Conservation (phyloP, 1,140 invertebrate species). For the Capitella teleta region DNA sequence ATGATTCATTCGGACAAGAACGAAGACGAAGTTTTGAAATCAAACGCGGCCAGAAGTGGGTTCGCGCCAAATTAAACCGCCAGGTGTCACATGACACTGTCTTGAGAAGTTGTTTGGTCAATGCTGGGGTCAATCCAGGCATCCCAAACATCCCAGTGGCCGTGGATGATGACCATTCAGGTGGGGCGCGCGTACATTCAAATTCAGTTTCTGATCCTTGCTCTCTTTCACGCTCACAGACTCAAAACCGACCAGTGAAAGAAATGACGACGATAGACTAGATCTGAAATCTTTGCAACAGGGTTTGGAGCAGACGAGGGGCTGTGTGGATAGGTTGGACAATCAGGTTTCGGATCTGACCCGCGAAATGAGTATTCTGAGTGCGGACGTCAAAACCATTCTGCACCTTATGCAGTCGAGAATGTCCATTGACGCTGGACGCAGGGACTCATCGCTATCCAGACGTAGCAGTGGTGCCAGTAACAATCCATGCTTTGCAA, state of each 20-base stretch:
- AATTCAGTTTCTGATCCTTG: neutral
- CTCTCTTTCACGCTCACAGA: neutral
- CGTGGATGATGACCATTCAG: neutral
- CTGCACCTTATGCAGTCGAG: neutral
- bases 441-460: neutral
- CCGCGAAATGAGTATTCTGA: neutral
- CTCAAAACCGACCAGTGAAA: neutral
- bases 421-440: too few species aligned
- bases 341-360: neutral
- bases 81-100: too few species aligned
- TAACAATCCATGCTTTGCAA: neutral
- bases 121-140: too few species aligned
- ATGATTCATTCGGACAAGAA: too few species aligned
- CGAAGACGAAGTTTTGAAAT: too few species aligned
- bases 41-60: too few species aligned
- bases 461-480: neutral
- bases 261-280: neutral
- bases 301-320: neutral
- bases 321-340: neutral
- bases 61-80: too few species aligned
- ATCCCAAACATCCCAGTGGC: neutral
- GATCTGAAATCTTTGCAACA: neutral
- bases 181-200: neutral
- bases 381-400: constrained; percentile 1
- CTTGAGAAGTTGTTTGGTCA: too few species aligned